phyloP scores from a whole-genome alignment of 2,888 invertebrate species.

The Drosophila borealis region DNA sequence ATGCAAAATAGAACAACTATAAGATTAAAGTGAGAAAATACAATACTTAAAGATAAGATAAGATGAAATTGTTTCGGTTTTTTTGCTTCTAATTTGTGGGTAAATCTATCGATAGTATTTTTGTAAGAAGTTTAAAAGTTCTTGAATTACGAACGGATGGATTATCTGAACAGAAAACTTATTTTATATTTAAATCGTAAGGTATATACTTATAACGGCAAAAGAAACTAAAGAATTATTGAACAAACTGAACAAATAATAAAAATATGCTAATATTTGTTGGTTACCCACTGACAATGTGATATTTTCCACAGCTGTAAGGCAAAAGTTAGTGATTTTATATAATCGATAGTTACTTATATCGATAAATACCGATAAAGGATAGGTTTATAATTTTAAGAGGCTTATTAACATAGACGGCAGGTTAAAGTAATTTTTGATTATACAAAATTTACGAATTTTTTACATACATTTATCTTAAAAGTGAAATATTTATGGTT shows the following conservation, averaged over 20 bases:
- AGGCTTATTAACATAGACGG: no score
- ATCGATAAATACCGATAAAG: conserved; percentile 2
- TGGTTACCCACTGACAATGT: conserved; percentile 32
- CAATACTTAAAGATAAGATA: conserved; percentile 22
- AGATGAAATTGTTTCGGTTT: conserved; percentile 25
- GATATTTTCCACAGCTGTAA: conserved; percentile 57
- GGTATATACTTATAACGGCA: conserved; percentile 5
- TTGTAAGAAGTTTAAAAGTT: conserved; percentile 5
- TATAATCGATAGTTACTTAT: background rate
- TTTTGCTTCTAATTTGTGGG: conserved; percentile 6
- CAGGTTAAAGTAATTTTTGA: no score
- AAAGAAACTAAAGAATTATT: background rate
- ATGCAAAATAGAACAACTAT: conserved; percentile 50
- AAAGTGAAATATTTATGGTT: background rate
- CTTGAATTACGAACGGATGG: conserved; percentile 11
- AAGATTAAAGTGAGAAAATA: conserved; percentile 14
- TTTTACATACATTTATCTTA: background rate
- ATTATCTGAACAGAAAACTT: conserved; percentile 6
- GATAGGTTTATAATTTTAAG: background rate
- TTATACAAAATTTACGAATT: no score
- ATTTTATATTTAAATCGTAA: conserved; percentile 1
- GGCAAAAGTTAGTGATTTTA: conserved; percentile 10
- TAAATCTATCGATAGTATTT: conserved; percentile 23
- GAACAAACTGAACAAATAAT: background rate
- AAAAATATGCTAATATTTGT: background rate